Evolutionary conservation across 2,888 invertebrate genomes (phyloP), one percentile per base, ranked within the genome.

Genomic region (Lithophane ornitopus): DNA sequence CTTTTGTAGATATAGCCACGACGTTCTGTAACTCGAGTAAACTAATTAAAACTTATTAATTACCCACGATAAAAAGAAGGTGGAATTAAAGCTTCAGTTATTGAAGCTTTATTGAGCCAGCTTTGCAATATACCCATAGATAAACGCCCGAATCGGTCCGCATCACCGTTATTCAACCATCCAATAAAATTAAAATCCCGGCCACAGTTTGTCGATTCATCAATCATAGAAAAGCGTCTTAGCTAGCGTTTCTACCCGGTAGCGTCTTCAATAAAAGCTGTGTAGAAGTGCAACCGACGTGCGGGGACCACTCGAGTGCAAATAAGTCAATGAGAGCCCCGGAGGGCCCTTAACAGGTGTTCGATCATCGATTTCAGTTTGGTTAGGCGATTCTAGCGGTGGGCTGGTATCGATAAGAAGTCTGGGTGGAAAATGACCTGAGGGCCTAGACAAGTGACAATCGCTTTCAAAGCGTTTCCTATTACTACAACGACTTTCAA

Each of bases 321-420:
- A 91, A 91, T 91, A 92, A 90, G 89, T 92, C 90, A 90, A 89
- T 89, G 88, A 82, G 82, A 90, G 82, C 69, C 79, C 79, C 73
- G 46, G 86, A 92, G 90, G 80, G 90, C 92, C 87, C 94, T 94
- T 93, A 90, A 91, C 94, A 94, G 93, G 94, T 95, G 94, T 94
- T 92, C 90, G 86, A 90, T 91, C 93, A 90, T 92, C 93, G 92
- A 91, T 93, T 91, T 89, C 85, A 84, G 89, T 89, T 87, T 86
- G 76, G 87, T 85, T 90, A 89, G 82, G 87, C 90, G 89, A 87
- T 77, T 87, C n/a, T 89, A 87, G 87, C 74, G 89, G 34, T 84
- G 88, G 12, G 72, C 59, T 58, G n/a, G 16, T 88, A 78, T 90
- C 89, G 88, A 88, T 88, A 70, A 65, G 19, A 54, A 1, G 3